These are phyloP conservation scores for Centrocercus urophasianus DNA, from an alignment of 2,113 vertebrate genomes.

Conservation along the genomic window DNA sequence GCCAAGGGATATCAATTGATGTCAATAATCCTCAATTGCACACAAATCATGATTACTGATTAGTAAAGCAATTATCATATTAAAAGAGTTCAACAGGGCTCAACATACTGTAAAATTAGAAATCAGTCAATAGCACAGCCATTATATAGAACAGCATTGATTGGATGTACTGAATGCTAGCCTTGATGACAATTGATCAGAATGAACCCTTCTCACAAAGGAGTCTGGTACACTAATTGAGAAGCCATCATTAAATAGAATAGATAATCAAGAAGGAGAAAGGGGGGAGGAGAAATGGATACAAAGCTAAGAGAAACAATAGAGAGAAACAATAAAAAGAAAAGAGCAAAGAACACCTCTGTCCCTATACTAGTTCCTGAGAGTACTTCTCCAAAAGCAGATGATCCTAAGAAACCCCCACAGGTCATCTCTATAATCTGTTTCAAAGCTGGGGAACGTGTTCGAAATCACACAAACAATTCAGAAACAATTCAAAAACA, in stretches of 20 bases:
- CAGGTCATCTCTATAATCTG: background rate
- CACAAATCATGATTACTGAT: constrained; percentile 44
- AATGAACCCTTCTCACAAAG: constrained; percentile 24
- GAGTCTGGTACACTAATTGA: constrained; percentile 45
- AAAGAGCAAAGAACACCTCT: background rate
- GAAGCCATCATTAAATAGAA: background rate
- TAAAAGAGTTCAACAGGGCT: constrained; percentile 64
- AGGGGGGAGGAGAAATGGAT: background rate
- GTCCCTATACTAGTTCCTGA: background rate
- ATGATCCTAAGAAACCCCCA: background rate
- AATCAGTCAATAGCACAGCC: background rate
- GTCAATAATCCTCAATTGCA: constrained; percentile 6
- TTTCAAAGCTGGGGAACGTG: background rate
- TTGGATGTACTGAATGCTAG: background rate
- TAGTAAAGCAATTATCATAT: constrained; percentile 64
- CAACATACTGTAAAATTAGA: constrained; percentile 58
- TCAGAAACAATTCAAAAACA: no score
- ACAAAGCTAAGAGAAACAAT: background rate
- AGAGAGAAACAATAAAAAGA: background rate
- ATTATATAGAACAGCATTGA: constrained; percentile 32
- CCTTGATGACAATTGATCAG: constrained; percentile 57
- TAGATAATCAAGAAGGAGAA: background rate
- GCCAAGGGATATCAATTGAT: background rate
- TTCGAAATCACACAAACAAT: background rate
- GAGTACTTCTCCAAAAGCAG: background rate